Evolutionary conservation across 2,797 vertebrate genomes (phyloP), one percentile per base, ranked within the genome.

Genomic region (Tokudaia muenninki): DNA sequence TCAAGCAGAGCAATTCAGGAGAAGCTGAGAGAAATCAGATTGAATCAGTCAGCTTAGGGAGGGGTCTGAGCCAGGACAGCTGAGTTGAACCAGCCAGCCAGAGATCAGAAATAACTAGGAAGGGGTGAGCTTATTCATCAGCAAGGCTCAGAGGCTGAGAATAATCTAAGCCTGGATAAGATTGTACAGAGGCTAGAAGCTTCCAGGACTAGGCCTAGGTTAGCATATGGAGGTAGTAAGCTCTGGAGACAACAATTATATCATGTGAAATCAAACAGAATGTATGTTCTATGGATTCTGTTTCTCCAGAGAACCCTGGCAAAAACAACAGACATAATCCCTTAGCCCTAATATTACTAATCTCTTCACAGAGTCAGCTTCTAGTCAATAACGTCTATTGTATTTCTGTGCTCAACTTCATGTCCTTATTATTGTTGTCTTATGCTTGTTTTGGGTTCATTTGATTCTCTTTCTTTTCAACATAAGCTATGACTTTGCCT

Each of bases 281-380:
- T 70, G 67, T 70, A 3, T 70, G 19, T 87, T 52, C 63, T 52
- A 70, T 52, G 63, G 83, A 52, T 70, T 16, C 47, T 26, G 34
- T 37, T 72, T 70, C 34, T 87, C 65, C 72, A 87, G 50, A 19
- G 65, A 72, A 72, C 47, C 21, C 34, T 87, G 44, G 24, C 22
- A 29, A 55, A 55, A 61, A 47, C 41, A 44, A 44, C n/a, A 79
- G 24, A 31, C 12, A 79, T 65, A 50, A 72, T 17, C 8, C 41
- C 24, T 47, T 24, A 52, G 61, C 31, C 80, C n/a, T 78, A 8
- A 61, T 12, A 13, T 61, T 21, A 21, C 52, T 24, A 19, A 52
- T 67, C 31, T 93, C 88, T 21, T 86, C 70, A 96, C 74, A 87
- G 95, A 95, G 10, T 12, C 63, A 55, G n/a, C 29, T 59, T 96